phyloP scores from a whole-genome alignment of 2,797 vertebrate species.

The Smutsia temminckii region DNA sequence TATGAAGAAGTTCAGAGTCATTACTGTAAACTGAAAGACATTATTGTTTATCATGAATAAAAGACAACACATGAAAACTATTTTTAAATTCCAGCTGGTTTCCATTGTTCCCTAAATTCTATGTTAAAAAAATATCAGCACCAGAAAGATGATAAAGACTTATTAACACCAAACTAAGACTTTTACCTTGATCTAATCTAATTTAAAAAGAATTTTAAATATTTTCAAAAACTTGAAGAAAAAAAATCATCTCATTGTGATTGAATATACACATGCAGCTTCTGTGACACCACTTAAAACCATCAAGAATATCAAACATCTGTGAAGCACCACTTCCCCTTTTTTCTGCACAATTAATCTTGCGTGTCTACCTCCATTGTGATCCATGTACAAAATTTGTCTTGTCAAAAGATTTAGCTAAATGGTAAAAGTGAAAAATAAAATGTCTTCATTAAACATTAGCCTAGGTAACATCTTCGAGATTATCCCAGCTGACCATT shows the following conservation, averaged over 20 bases:
- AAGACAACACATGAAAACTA: constrained; percentile 22
- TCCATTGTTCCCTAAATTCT: neutral
- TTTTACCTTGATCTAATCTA: constrained; percentile 18
- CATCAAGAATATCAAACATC: neutral
- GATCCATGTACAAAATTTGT: neutral
- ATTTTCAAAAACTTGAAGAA: neutral
- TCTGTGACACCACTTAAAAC: neutral
- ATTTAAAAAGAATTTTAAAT: neutral
- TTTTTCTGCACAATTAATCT: neutral
- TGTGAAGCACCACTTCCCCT: neutral
- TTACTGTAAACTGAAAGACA: neutral
- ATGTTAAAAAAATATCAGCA: constrained; percentile 24
- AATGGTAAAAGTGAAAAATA: neutral
- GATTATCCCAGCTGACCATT: neutral
- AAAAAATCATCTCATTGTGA: neutral
- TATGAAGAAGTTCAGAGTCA: constrained; percentile 49
- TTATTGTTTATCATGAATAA: constrained; percentile 28
- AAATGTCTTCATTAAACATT: neutral
- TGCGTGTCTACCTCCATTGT: neutral
- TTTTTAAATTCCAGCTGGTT: constrained; percentile 16
- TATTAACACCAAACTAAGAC: neutral
- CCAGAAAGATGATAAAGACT: constrained; percentile 16
- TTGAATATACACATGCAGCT: neutral
- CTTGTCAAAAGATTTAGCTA: neutral
- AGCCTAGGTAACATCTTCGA: neutral